Conservation (phyloP, 2,797 vertebrate species). For the Ibycter americanus region DNA sequence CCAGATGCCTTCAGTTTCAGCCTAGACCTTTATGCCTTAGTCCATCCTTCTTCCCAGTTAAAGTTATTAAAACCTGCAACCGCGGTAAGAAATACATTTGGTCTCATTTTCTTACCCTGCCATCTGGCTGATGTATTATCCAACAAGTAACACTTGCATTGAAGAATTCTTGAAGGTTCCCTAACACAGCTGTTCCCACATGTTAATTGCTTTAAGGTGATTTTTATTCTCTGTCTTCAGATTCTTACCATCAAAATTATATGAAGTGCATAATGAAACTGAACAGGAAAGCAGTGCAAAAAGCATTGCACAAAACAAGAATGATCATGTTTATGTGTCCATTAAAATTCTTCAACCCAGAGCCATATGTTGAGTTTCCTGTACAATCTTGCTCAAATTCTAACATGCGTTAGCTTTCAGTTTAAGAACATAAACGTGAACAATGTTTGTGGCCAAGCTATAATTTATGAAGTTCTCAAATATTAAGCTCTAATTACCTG, state of each 20-base stretch:
- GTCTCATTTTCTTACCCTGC: constrained; percentile 32
- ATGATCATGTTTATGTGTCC: constrained; percentile 45
- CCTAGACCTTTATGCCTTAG: constrained; percentile 10
- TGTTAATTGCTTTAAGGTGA: constrained; percentile 52
- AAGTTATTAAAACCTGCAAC: constrained; percentile 30
- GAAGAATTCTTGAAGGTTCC: constrained; percentile 42
- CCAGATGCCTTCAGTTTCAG: not conserved
- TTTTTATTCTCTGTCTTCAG: constrained; percentile 44
- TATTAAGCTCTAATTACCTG: constrained; percentile 49
- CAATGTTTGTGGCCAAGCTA: not conserved
- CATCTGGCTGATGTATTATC: constrained; percentile 55
- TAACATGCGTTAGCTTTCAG: constrained; percentile 31
- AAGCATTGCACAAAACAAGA: constrained; percentile 18
- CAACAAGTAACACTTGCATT: not conserved
- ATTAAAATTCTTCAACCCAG: constrained; percentile 57
- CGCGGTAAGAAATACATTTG: not conserved
- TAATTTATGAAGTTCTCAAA: constrained; percentile 53
- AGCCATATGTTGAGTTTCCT: constrained; percentile 44
- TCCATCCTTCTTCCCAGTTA: not conserved
- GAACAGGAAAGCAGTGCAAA: constrained; percentile 29
- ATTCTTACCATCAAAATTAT: constrained; percentile 50
- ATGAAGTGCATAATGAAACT: constrained; percentile 32
- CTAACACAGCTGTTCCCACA: constrained; percentile 49
- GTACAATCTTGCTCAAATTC: constrained; percentile 50
- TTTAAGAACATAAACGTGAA: constrained; percentile 46